Evolutionary conservation across 1,140 invertebrate species (phyloP).

Genomic region (Streblospio benedicti): DNA sequence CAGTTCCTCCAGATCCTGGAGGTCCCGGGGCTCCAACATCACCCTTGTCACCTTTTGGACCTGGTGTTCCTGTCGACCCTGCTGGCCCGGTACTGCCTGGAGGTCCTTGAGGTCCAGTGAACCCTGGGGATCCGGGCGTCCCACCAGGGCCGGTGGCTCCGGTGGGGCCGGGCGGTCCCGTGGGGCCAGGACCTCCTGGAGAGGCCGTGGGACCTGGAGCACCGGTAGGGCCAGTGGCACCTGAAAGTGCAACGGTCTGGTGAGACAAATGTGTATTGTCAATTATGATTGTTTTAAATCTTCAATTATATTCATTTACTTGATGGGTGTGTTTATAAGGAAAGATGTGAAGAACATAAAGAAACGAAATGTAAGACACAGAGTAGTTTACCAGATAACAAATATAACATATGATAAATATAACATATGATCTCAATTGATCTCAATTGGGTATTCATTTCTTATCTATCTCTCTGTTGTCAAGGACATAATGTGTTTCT

Average conservation of each 20-base stretch:
- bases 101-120: background rate
- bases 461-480: no score
- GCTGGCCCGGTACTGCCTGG: slow-evolving; percentile 1
- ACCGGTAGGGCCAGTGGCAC: slow-evolving; percentile 1
- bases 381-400: background rate
- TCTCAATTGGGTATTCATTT: no score
- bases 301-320: background rate
- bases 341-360: no score
- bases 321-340: no score
- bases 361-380: background rate
- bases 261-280: background rate
- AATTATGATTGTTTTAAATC: background rate
- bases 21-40: slow-evolving; percentile 5
- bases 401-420: background rate
- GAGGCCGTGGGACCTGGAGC: background rate
- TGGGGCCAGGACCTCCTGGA: background rate
- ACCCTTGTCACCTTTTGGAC: slow-evolving; percentile 2
- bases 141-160: slow-evolving; percentile 6
- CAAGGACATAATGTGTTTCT: no score
- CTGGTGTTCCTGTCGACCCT: background rate
- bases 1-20: background rate
- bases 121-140: background rate
- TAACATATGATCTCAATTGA: background rate
- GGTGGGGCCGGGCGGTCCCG: slow-evolving; percentile 1
- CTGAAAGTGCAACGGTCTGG: background rate